Conservation (phyloP, 2,113 vertebrate genomes). For the Micromys minutus region DNA sequence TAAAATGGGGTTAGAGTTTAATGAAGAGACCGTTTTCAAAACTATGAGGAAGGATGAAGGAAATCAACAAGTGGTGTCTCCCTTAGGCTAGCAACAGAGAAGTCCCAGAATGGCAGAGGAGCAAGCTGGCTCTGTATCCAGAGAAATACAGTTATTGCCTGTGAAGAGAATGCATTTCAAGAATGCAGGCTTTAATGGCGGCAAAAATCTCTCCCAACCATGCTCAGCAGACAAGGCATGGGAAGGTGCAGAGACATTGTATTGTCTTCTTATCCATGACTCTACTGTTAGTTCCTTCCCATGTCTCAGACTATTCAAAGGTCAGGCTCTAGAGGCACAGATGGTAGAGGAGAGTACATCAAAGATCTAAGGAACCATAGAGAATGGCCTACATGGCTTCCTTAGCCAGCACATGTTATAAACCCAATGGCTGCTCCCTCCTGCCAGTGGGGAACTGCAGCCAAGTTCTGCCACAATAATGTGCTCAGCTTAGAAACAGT, state of each 20-base stretch:
- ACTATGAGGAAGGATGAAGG: constrained; percentile 41
- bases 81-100: background rate
- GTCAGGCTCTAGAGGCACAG: background rate
- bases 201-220: background rate
- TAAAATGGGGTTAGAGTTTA: constrained; percentile 50
- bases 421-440: background rate
- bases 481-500: constrained; percentile 21
- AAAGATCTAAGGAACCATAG: background rate
- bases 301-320: background rate
- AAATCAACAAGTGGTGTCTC: constrained; percentile 21
- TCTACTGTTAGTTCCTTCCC: background rate
- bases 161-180: background rate
- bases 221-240: background rate
- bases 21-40: constrained; percentile 57
- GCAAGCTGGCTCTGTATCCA: background rate
- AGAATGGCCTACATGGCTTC: background rate
- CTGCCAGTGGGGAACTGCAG: background rate
- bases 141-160: background rate
- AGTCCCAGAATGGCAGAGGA: background rate
- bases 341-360: background rate
- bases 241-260: background rate
- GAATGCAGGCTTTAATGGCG: background rate
- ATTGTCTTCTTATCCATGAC: constrained; percentile 1
- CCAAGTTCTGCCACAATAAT: background rate
- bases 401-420: background rate